Evolutionary conservation across 2,797 vertebrate species (phyloP).

Genomic region (Phyllotis vaccarum): DNA sequence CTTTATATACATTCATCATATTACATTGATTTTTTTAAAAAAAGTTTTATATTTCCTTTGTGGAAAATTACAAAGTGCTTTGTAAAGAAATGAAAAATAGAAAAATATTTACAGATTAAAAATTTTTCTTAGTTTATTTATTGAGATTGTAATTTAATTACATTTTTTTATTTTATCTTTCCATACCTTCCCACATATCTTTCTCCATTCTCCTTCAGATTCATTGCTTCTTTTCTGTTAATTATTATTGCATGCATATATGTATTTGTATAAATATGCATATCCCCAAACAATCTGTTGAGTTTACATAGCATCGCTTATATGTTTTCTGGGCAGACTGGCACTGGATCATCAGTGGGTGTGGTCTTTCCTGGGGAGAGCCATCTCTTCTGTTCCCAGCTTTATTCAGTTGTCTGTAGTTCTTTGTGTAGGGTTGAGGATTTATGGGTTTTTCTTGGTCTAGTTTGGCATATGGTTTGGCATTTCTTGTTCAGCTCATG

Average conservation of each 20-base stretch:
- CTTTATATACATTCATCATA: constrained; percentile 44
- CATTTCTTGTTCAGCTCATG: neutral
- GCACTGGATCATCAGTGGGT: neutral
- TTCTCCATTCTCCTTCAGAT: neutral
- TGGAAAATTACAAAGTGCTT: constrained; percentile 51
- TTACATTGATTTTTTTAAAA: constrained; percentile 32
- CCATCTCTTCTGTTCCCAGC: neutral
- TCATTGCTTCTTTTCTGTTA: neutral
- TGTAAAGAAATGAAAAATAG: constrained; percentile 28
- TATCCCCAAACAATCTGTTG: neutral
- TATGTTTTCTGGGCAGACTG: neutral
- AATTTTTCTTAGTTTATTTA: constrained; percentile 40
- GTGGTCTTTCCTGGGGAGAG: neutral
- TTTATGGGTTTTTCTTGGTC: neutral
- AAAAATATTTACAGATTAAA: constrained; percentile 26
- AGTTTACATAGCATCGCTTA: neutral
- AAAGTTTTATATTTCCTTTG: constrained; percentile 47
- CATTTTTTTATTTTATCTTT: neutral
- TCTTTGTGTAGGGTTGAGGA: neutral
- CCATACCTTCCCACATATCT: neutral
- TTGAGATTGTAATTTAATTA: neutral
- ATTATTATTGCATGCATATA: neutral
- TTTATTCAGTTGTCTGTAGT: neutral
- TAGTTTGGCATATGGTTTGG: neutral
- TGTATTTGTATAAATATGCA: neutral